phyloP scores from a whole-genome alignment of 1,140 invertebrate genomes.

The Branchinecta lindahli region DNA sequence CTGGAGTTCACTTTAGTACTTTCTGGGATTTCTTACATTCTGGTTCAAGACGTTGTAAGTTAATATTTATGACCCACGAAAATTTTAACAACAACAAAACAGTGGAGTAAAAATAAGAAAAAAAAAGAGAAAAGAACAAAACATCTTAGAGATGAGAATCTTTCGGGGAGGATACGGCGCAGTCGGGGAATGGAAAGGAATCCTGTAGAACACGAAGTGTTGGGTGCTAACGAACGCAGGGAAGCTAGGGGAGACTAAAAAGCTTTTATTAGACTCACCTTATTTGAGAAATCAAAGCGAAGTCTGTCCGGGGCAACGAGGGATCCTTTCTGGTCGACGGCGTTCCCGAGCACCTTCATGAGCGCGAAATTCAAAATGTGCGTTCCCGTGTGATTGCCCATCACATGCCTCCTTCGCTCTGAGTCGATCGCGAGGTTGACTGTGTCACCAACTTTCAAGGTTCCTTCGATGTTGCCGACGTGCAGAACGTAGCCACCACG shows the following conservation, averaged over 20 bases:
- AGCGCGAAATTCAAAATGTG: slow-evolving; percentile 92
- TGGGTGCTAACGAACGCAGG: not conserved
- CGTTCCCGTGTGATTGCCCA: slow-evolving; percentile 99
- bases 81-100: too few species aligned
- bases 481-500: slow-evolving; percentile 92
- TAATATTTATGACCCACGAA: too few species aligned
- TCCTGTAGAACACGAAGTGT: too few species aligned
- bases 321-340: slow-evolving; percentile 92
- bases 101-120: too few species aligned
- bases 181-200: too few species aligned
- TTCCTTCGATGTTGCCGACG: slow-evolving; percentile 63
- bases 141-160: too few species aligned
- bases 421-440: slow-evolving; percentile 68
- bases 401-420: slow-evolving; percentile 62
- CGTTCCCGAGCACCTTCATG: slow-evolving; percentile 67
- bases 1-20: too few species aligned
- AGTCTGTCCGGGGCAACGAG: slow-evolving; percentile 92
- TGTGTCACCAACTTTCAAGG: slow-evolving; percentile 67
- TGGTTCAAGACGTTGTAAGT: too few species aligned
- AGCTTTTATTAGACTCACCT: slow-evolving; percentile 35
- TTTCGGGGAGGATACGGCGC: too few species aligned
- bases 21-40: too few species aligned
- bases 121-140: too few species aligned
- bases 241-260: not conserved
- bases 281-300: slow-evolving; percentile 94